Base-by-base conservation (phyloP, 2,113 vertebrate species). In the Theristicus caerulescens region DNA sequence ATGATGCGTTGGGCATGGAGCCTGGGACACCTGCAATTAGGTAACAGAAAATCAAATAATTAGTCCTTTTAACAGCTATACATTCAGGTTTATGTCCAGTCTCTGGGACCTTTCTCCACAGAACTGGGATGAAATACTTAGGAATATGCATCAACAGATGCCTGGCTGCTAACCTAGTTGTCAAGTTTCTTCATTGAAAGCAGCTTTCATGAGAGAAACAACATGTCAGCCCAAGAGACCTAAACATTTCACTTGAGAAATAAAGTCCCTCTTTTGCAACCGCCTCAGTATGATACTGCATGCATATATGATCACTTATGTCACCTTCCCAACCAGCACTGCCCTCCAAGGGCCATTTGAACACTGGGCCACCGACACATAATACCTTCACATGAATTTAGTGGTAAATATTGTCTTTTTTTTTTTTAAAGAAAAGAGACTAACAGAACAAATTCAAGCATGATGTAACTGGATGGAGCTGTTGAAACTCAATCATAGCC, bases 1-100 rank as follows among this genome's bases (percentile, higher is more conserved):
- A 98, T 9, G 94, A 95, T 5, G 94, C 97, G 1, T 96, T 97
- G 26, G 98, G 97, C 96, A 97, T 98, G 58, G 98, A 96, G 55
- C 97, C 98, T 17, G 97, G 98, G 26, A 98, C 97, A 86, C 84
- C 97, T 98, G 93, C 44, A 96, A 24, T 65, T 61, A 20, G 49
- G 61, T 13, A 83, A 90, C 64, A 92, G 46, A 94, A 77, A 86
- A 82, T 51, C 47, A 93, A 70, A 73, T 36, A 32, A 32, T 82
- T 46, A 95, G 25, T 64, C 24, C 47, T 65, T 81, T 59, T 29
- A 74, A 52, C 4, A 51, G 8, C 21, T 55, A 25, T 51, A 11
- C 54, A 17, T 55, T 80, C 32, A 32, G 27, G 9, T 71, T 70
- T 81, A 29, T 20, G 27, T 54, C 46, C 49, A 19, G 12, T 42